Base-by-base conservation (phyloP, 2,113 vertebrate genomes). In the Dendropsophus ebraccatus region DNA sequence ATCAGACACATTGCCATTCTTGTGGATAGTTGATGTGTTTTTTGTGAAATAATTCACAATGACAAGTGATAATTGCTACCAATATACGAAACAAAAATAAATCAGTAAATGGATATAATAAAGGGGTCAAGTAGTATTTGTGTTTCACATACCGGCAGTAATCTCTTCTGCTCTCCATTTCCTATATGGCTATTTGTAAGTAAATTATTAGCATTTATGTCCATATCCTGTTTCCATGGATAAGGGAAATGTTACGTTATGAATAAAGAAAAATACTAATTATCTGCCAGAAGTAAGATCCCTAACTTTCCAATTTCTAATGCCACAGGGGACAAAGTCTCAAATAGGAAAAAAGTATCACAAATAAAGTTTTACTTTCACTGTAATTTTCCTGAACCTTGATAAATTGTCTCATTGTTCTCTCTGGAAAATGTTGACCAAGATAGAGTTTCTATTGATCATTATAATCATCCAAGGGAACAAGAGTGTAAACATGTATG, bases 401-500 rank as follows among this genome's bases (percentile, higher is more conserved):
- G 65, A 72, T 54, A 60, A 25, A 73, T 74, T 60, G 70, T 1
- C 49, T n/a, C 11, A 74, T 74, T 28, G 54, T 35, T 62, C 14
- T 60, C 62, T 76, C 28, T 30, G 45, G 25, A 32, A 76, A 84
- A 30, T 45, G n/a, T 84, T 76, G 56, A 50, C 25, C 25, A 54
- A 84, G 54, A 28, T 62, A 37, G 73, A 65, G 56, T 25, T 32
- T 84, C 72, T 58, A 50, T 37, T 76, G 83, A 62, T 65, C 83
- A 76, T 50, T 76, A 65, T 65, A 76, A 35, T 75, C 0, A 0
- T 86, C 74, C 79, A 81, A 69, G 74, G 67, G 60, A 78, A 87
- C 23, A 35, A 76, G 65, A 89, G 81, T 0, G 67, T 13, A 82
- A 87, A 88, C 52, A 0, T 23, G 6, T 11, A 54, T 54, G 84